phyloP scores from a whole-genome alignment of 2,113 vertebrate species.

The Erpornis zantholeuca region DNA sequence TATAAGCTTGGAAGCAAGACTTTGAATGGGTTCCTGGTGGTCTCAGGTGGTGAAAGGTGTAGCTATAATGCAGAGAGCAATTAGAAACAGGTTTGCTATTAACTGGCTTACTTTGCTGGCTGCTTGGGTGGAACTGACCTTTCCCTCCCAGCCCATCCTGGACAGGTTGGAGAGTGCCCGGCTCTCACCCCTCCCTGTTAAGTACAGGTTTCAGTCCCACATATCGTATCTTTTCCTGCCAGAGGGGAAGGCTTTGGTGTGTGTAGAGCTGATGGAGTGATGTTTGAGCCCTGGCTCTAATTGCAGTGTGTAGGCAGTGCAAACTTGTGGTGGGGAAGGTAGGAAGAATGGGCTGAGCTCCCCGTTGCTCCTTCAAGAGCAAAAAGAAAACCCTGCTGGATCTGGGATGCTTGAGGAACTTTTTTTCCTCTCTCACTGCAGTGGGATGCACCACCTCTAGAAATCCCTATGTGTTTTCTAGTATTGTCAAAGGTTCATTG shows the following conservation, averaged over 20 bases:
- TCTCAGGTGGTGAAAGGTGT: conserved; percentile 88
- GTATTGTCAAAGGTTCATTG: background rate
- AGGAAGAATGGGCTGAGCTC: background rate
- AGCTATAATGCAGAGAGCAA: conserved; percentile 77
- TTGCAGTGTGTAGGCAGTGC: accelerated
- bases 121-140: conserved; percentile 52
- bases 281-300: background rate
- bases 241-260: background rate
- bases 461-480: background rate
- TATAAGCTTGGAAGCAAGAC: conserved; percentile 57
- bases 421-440: background rate
- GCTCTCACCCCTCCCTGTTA: background rate
- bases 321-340: background rate
- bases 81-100: conserved; percentile 73
- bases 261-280: background rate
- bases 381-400: background rate
- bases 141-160: background rate
- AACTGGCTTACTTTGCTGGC: conserved; percentile 54
- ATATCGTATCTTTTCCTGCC: background rate
- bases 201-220: background rate
- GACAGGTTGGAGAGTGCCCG: conserved; percentile 18
- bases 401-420: background rate
- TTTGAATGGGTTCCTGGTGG: conserved; percentile 67
- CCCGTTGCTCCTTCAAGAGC: background rate
- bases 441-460: background rate